Evolutionary conservation across 2,888 invertebrate species (phyloP).

Genomic region (Augiades crinisus): DNA sequence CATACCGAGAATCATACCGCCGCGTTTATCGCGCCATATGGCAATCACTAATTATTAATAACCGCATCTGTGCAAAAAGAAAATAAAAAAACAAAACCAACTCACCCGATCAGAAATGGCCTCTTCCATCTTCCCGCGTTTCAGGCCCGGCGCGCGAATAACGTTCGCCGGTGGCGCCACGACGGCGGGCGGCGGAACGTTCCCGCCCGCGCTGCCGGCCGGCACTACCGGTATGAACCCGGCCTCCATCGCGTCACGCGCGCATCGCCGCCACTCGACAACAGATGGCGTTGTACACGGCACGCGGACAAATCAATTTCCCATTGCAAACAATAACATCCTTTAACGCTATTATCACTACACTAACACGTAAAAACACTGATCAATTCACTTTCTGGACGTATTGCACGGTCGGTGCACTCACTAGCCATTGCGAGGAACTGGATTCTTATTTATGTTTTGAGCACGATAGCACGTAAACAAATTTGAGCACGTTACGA

Average conservation of each 20-base stretch:
- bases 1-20: too few species aligned
- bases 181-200: slow-evolving; percentile 49
- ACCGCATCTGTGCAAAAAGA: too few species aligned
- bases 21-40: too few species aligned
- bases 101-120: slow-evolving; percentile 89
- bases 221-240: slow-evolving; percentile 69
- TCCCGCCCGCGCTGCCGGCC: slow-evolving; percentile 43
- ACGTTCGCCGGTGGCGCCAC: slow-evolving; percentile 83
- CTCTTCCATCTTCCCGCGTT: slow-evolving; percentile 89
- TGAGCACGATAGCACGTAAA: slow-evolving; percentile 31
- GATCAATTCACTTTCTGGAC: slow-evolving; percentile 60
- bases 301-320: slow-evolving; percentile 35
- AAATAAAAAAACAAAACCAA: slow-evolving; percentile 37
- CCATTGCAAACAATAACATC: slow-evolving; percentile 31
- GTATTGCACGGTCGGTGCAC: slow-evolving; percentile 40
- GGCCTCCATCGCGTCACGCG: slow-evolving; percentile 64
- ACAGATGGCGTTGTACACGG: slow-evolving; percentile 55
- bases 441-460: slow-evolving; percentile 43
- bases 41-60: too few species aligned
- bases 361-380: slow-evolving; percentile 38
- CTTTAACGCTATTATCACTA: slow-evolving; percentile 31
- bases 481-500: slow-evolving; percentile 41
- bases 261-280: slow-evolving; percentile 49
- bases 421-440: slow-evolving; percentile 64
- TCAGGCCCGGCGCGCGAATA: slow-evolving; percentile 88